Percentiles rank a stretch among this genome's conserved stretches.
phyloP scores from a whole-genome alignment of 2,888 invertebrate species.

The Polyommatus iphigenia region DNA sequence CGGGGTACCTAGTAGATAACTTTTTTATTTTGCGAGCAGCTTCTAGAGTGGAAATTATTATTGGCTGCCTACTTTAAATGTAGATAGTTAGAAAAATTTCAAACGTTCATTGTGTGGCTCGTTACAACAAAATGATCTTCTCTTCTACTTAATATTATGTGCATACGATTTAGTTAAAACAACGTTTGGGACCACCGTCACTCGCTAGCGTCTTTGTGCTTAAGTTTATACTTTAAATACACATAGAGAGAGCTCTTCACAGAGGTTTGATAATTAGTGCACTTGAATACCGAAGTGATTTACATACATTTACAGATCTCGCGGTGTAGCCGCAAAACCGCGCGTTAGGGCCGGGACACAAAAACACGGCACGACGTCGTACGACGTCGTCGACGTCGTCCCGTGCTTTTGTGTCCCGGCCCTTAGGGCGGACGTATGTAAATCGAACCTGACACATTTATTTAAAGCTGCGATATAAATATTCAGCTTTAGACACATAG shows the following conservation, averaged over 20 bases:
- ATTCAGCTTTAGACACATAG: neutral
- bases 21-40: neutral
- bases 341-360: too few relatives aligned
- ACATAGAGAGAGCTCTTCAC: neutral
- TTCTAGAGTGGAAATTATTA: neutral
- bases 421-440: too few relatives aligned
- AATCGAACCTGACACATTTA: too few relatives aligned
- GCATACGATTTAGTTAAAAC: neutral
- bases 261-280: neutral
- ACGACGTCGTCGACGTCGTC: too few relatives aligned
- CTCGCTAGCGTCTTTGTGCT: neutral
- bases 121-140: neutral
- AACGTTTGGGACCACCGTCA: slow-evolving; percentile 11
- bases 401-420: too few relatives aligned
- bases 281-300: neutral
- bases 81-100: neutral
- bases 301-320: too few relatives aligned
- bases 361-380: too few relatives aligned
- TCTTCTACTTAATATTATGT: neutral
- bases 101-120: neutral
- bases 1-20: neutral
- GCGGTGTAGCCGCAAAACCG: too few relatives aligned
- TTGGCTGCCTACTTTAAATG: neutral
- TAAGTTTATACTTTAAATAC: neutral
- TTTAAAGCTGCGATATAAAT: too few relatives aligned